phyloP scores from a whole-genome alignment of 1,140 invertebrate genomes.

The Neotoxoptera formosana region DNA sequence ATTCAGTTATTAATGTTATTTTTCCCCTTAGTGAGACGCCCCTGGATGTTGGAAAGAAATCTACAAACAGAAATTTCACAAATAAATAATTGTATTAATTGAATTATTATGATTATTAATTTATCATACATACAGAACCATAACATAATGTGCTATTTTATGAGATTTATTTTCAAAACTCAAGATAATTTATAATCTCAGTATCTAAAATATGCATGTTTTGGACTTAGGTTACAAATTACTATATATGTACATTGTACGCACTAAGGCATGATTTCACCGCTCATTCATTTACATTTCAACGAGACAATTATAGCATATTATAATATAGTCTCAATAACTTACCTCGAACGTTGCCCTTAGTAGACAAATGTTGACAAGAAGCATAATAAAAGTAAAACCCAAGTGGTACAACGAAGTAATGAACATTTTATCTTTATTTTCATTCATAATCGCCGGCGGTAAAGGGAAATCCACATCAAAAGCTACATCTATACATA shows the following conservation, averaged over 20 bases:
- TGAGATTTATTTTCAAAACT: too few species aligned
- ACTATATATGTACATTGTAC: not conserved
- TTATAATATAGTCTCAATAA: not conserved
- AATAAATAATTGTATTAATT: too few species aligned
- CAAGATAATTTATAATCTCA: not conserved
- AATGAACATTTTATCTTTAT: too few species aligned
- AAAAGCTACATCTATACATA: not conserved
- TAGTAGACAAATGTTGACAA: not conserved
- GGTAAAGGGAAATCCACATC: too few species aligned
- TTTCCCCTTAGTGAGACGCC: too few species aligned
- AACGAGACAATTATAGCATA: not conserved
- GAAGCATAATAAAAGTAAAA: rapidly evolving
- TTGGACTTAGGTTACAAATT: not conserved
- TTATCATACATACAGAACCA: too few species aligned
- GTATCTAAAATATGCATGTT: not conserved
- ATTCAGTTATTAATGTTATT: too few species aligned
- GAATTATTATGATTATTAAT: too few species aligned
- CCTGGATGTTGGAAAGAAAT: too few species aligned
- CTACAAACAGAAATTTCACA: too few species aligned
- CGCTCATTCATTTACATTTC: not conserved
- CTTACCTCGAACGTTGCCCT: not conserved
- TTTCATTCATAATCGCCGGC: too few species aligned
- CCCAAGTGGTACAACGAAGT: not conserved
- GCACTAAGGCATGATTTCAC: not conserved
- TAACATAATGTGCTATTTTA: too few species aligned